Percentiles rank a stretch among this genome's conserved stretches.
Evolutionary conservation across 2,888 invertebrate genomes (phyloP).

Genomic region (Drosophila heteroneura): DNA sequence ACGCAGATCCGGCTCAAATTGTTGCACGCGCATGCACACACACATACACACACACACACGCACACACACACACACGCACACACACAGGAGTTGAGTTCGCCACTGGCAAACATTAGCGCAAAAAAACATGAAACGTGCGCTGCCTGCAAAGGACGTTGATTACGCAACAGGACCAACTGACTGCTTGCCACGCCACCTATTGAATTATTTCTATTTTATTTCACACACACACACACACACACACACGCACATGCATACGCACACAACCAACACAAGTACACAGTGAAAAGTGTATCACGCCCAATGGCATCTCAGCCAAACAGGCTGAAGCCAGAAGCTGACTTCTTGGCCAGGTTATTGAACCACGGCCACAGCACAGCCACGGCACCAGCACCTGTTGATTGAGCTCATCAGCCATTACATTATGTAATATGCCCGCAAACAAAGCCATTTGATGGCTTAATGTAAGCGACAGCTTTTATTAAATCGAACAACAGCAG

Average conservation of each 20-base stretch:
- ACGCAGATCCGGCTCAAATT: conserved; percentile 65
- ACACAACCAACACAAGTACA: conserved; percentile 4
- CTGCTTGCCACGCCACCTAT: conserved; percentile 45
- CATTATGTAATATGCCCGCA: conserved; percentile 36
- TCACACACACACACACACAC: conserved; percentile 12
- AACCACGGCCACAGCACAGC: conserved; percentile 48
- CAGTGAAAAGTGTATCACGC: conserved; percentile 26
- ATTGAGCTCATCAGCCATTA: conserved; percentile 62
- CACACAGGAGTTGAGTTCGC: conserved; percentile 35
- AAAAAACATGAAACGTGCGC: conserved; percentile 73
- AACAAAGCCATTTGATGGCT: conserved; percentile 32
- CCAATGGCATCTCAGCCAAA: conserved; percentile 23
- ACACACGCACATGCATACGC: conserved; percentile 3
- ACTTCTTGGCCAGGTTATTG: conserved; percentile 67
- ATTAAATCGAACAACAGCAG: conserved; percentile 7
- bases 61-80: neutral
- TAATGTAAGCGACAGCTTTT: conserved; percentile 16
- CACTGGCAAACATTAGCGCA: conserved; percentile 55
- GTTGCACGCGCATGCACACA: conserved; percentile 48
- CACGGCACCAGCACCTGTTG: conserved; percentile 65
- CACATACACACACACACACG: conserved; percentile 16
- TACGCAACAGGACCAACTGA: conserved; percentile 61
- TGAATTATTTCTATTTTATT: conserved; percentile 69
- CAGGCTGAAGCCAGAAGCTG: conserved; percentile 31
- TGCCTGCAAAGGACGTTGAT: conserved; percentile 76